Evolutionary conservation across 2,113 vertebrate genomes (phyloP).

Genomic region (sheep (Ovis aries)): ARS-UI_Ramb_v3.0 NC_056055.1:24170501-24171000

Average conservation of each 20-base stretch:
- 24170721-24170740: background rate
- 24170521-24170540: accelerated
- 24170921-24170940: background rate
- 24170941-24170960: background rate
- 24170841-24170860: background rate
- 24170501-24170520: accelerated
- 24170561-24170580: background rate
- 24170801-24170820: background rate
- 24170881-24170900: background rate
- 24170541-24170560: background rate
- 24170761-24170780: background rate
- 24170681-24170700: background rate
- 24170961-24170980: background rate
- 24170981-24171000: background rate
- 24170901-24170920: background rate
- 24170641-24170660: background rate
- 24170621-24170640: background rate
- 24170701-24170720: background rate
- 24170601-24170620: background rate
- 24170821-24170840: accelerated
- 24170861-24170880: background rate
- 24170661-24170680: background rate
- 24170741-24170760: background rate
- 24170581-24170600: background rate
- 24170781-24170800: background rate